Conservation (phyloP, 1,140 invertebrate species). For the Notospermus geniculatus region DNA sequence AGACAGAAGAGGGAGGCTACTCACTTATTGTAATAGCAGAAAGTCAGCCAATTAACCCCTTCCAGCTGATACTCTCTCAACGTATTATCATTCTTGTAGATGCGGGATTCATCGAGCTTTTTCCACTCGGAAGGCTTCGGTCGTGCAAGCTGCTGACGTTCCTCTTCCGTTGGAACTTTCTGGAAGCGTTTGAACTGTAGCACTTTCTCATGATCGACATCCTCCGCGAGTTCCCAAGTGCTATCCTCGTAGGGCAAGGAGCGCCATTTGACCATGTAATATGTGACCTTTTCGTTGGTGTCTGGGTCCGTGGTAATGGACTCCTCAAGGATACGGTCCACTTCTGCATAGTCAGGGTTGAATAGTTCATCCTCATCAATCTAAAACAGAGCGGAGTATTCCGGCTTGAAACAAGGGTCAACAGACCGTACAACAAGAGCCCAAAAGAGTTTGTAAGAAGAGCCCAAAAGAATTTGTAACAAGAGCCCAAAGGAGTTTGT, state of each 20-base stretch:
- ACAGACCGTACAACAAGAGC: too few relatives aligned
- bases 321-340: conserved; percentile 93
- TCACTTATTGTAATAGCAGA: conserved; percentile 94
- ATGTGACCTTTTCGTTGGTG: conserved; percentile 54
- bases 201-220: conserved; percentile 89
- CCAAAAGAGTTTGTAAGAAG: too few relatives aligned
- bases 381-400: conserved; percentile 14
- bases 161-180: conserved; percentile 80
- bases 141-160: conserved; percentile 68
- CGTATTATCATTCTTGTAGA: conserved; percentile 87
- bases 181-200: conserved; percentile 78
- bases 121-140: conserved; percentile 86
- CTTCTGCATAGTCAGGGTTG: conserved; percentile 98
- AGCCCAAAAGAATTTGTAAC: too few relatives aligned
- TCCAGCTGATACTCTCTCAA: conserved; percentile 97
- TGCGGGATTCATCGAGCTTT: conserved; percentile 85
- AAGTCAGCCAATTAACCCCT: conserved; percentile 97
- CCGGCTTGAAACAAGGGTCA: too few relatives aligned
- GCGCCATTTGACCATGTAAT: conserved; percentile 98
- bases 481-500: too few relatives aligned
- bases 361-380: conserved; percentile 90
- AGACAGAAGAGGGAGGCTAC: not conserved
- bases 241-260: conserved; percentile 96
- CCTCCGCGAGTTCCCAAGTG: conserved; percentile 98
- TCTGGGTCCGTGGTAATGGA: conserved; percentile 49